Evolutionary conservation across 2,888 invertebrate genomes (phyloP).

Genomic region (Thera britannica): DNA sequence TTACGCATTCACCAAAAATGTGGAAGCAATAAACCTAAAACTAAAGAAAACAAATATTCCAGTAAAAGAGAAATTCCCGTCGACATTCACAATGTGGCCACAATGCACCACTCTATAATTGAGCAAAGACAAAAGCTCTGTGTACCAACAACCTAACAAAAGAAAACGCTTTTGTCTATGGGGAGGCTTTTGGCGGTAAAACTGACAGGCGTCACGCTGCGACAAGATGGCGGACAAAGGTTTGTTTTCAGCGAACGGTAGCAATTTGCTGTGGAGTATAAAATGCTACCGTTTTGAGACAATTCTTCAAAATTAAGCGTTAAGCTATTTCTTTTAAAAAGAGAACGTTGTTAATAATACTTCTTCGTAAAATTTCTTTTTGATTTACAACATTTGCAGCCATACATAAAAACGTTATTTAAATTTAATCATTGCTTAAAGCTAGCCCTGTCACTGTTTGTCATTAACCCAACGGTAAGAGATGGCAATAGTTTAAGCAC

Average conservation of each 20-base stretch:
- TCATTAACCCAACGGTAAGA: no score
- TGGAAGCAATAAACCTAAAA: conserved; percentile 73
- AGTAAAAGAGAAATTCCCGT: conserved; percentile 74
- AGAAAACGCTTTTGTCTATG: conserved; percentile 55
- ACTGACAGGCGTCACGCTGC: conserved; percentile 70
- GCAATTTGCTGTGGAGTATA: conserved; percentile 45
- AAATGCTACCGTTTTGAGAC: conserved; percentile 69
- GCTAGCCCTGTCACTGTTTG: no score
- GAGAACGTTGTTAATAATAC: conserved; percentile 27
- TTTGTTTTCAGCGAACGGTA: conserved; percentile 32
- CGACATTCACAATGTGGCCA: conserved; percentile 58
- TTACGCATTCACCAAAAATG: conserved; percentile 66
- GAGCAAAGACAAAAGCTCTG: conserved; percentile 76
- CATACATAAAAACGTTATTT: no score
- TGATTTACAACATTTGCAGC: conserved; percentile 19
- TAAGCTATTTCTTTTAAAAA: conserved; percentile 43
- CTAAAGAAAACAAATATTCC: conserved; percentile 39
- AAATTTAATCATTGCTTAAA: no score
- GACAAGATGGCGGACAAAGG: conserved; percentile 59
- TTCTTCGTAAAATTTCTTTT: conserved; percentile 16
- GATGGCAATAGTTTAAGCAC: no score
- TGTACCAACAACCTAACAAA: conserved; percentile 63
- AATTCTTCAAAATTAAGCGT: conserved; percentile 71
- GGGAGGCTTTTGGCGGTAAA: conserved; percentile 69
- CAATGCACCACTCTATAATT: conserved; percentile 76